These are phyloP conservation scores for Lonchura striata DNA, from an alignment of 2,113 vertebrate species.

Conservation along the genomic window DNA sequence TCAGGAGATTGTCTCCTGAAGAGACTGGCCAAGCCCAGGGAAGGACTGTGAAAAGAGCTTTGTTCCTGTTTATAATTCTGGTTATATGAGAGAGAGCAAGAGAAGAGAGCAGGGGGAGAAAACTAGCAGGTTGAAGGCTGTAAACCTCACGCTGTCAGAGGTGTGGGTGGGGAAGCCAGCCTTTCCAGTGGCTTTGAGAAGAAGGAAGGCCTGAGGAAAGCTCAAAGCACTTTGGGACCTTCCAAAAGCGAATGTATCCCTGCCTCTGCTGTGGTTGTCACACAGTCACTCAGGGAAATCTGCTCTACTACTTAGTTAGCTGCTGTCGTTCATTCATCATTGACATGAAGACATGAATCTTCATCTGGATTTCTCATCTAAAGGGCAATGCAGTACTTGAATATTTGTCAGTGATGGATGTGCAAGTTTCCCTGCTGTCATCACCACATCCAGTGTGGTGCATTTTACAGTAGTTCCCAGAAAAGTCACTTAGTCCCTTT, in stretches of 20 bases:
- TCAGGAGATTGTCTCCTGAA: neutral
- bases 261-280: neutral
- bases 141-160: neutral
- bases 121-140: neutral
- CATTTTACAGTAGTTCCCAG: neutral
- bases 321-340: neutral
- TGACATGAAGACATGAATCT: neutral
- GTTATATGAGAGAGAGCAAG: neutral
- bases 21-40: neutral
- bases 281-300: neutral
- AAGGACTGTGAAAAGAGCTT: neutral
- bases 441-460: neutral
- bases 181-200: neutral
- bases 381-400: neutral
- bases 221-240: neutral
- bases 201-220: neutral
- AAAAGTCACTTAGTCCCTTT: neutral
- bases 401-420: neutral
- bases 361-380: neutral
- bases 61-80: neutral
- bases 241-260: neutral
- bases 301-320: neutral
- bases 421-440: neutral
- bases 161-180: neutral
- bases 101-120: neutral